Evolutionary conservation across 1,140 invertebrate species (phyloP), one percentile per base, ranked within the genome.

Genomic region (Gonioctena quinquepunctata): DNA sequence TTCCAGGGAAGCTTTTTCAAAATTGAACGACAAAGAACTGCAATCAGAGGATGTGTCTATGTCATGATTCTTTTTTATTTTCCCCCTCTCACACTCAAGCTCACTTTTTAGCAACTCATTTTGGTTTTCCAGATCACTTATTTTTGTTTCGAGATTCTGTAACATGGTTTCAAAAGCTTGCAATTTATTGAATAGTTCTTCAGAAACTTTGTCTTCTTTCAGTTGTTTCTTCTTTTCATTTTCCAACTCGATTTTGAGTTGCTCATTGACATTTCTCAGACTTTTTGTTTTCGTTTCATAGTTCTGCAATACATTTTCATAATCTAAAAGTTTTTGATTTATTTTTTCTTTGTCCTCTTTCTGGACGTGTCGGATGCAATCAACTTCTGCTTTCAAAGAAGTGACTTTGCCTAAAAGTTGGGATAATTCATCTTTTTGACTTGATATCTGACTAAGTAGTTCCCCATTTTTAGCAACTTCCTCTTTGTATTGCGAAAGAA

Each of bases 381-480:
- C 25, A 0, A 54, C 5, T 28, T 66, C 21, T 6, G 16, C 26
- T 27, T 54, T 54, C 8, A 66, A 3, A 3, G n/a, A n/a, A 19
- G 6, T 11, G 23, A 66, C 16, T 54, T 66, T 52, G 1, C 16
- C 8, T n/a, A 54, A 11, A 28, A 19, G 25, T 6, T 62, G 13
- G n/a, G 22, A 62, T 13, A 26, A 23, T 49, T 69, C 22, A 49
- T 18, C n/a, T 61, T 63, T 60, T 8, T 16, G 33, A 27, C 11
- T 50, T 18, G 23, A 49, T 21, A 62, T 50, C 48, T 54, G 19
- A 18, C 13, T 22, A 5, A 22, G 42, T 52, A 63, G 16, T 25
- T 69, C 49, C 13, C 19, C 11, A 28, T 66, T 66, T 54, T 27
- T 66, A 16, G 21, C 21, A 16, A 54, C 22, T 52, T 66, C 63